Base-by-base conservation (phyloP, 2,113 vertebrate genomes). In the Nasalis larvatus region DNA sequence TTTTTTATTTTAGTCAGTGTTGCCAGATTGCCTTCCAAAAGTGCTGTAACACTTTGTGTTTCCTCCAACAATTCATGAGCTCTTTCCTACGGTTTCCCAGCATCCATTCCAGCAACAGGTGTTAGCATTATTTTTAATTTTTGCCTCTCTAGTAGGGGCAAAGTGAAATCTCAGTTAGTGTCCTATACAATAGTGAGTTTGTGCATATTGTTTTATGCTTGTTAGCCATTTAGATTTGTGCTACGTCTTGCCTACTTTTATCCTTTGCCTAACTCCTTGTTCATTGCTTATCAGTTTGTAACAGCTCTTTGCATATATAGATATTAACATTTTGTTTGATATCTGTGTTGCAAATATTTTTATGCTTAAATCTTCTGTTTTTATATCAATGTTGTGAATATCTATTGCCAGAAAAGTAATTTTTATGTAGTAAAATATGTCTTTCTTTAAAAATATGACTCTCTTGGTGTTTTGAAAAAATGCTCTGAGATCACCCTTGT, bases 1-100 rank as follows among this genome's bases (percentile, higher is more conserved):
- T 73, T 93, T 92, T 87, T 66, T 63, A 86, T 77, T 80, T 86
- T 69, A 95, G 68, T 73, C 3, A 4, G 12, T 56, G 60, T 87
- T 78, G 74, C 73, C 68, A 95, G 86, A 78, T 71, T 68, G 58
- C 58, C 88, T 76, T 35, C 89, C 23, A 63, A 37, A 94, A 96
- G 52, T 56, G 20, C 49, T n/a, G 25, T 8, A 54, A 63, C 20
- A 45, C 56, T 35, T 84, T 45, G 21, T 68, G 18, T 49, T 83
- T 66, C 94, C 66, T 60, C 21, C 54, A 86, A 7, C 30, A 42
- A 49, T 42, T 84, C 49, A 17, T 2, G 47, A 93, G 32, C 17
- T 30, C 60, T 63, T 63, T 30, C 60, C 35, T n/a, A 7, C 16
- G 0, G 4, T n/a, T 95, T 89, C 27, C 40, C 76, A 37, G 0